Base-by-base conservation (phyloP, 2,888 invertebrate species). In the Tetramorium bicarinatum region DNA sequence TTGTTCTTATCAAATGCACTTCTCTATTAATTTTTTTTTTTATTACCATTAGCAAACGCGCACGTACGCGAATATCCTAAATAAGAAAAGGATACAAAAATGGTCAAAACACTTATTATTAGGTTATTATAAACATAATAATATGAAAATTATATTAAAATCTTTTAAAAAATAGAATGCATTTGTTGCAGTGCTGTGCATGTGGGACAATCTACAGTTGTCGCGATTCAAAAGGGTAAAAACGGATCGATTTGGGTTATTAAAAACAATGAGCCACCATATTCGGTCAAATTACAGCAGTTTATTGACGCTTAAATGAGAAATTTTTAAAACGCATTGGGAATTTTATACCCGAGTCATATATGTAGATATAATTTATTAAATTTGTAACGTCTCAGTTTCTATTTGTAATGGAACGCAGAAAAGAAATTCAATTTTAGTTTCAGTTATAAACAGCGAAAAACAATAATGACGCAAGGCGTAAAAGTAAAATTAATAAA, bases 111-210 rank as follows among this genome's bases (percentile, higher is more conserved):
- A 13, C 9, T 54, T 8, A 47, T 29, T 69, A 49, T n/a, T 29
- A 69, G 9, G 29, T 18, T 9, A 18, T 49, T 67, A 29, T 34
- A 67, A 67, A 47, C 3, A 44, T 21, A 49, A 1, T 29, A 67
- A 67, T 18, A 29, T 18, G 0, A 67, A 29, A 49, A 29, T 67
- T 67, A 29, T 67, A 64, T 66, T 0, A 18, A 34, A 7, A 49
- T 21, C 15, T 34, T 34, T 71, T 52, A 15, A 0, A 8, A 6
- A 49, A 67, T 9, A 38, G 34, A 38, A 38, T 6, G 21, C 3
- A n/a, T 54, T 52, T 34, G n/a, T 34, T 52, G 13, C n/a, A 93
- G 93, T 18, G n/a, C 15, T 38, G 29, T 1, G 15, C 49, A 71
- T 21, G 69, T 71, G 21, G 69, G 13, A 71, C 34, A 52, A 34